Conservation (phyloP, 2,113 vertebrate genomes). For the Elanoides forficatus region DNA sequence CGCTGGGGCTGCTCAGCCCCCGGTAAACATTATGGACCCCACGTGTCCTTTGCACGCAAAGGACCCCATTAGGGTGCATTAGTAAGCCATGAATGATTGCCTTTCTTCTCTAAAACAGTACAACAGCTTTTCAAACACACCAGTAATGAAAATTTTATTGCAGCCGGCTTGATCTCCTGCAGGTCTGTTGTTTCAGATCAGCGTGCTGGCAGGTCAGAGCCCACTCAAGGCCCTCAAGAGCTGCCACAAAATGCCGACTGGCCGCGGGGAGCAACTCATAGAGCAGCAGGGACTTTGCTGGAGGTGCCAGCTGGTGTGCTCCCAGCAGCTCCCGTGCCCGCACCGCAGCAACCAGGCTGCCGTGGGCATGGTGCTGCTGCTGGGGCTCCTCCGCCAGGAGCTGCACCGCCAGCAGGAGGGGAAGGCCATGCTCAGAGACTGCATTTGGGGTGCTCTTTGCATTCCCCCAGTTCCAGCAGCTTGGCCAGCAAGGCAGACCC, state of each 20-base stretch:
- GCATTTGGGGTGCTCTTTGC: neutral
- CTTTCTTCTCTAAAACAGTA: neutral
- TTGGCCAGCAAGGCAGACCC: neutral
- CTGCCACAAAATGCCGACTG: neutral
- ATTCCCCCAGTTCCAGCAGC: neutral
- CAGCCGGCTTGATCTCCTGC: neutral
- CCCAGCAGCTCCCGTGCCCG: neutral
- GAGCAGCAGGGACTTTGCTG: neutral
- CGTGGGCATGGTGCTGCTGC: fast-evolving
- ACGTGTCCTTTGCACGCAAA: neutral
- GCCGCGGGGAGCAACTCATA: fast-evolving
- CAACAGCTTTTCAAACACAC: neutral
- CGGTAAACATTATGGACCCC: neutral
- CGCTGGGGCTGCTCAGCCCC: neutral
- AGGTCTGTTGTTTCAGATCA: neutral
- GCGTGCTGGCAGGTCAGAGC: neutral
- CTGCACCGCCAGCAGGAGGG: neutral
- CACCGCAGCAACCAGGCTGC: neutral
- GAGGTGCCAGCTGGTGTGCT: neutral
- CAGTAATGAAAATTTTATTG: neutral
- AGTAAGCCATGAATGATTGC: neutral
- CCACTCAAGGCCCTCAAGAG: neutral
- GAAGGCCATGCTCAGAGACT: neutral
- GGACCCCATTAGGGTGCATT: neutral
- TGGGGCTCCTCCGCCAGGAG: neutral